Evolutionary conservation across 2,888 invertebrate species (phyloP).

Genomic region (Blastobasis lacticolella): DNA sequence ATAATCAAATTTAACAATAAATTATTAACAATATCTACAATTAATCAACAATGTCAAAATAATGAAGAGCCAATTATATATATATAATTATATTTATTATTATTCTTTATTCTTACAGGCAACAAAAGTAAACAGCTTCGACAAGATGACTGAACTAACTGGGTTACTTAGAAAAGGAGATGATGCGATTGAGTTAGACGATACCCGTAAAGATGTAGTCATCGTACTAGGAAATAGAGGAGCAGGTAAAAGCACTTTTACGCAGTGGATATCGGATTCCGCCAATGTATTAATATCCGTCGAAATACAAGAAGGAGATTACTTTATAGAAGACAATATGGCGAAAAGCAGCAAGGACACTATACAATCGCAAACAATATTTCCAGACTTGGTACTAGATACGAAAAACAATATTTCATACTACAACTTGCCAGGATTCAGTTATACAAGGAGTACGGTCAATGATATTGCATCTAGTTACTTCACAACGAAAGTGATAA

Average conservation of each 20-base stretch:
- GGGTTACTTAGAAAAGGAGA: not conserved
- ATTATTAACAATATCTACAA: too few species aligned
- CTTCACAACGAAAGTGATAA: not conserved
- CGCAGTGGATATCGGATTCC: not conserved
- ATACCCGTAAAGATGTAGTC: not conserved
- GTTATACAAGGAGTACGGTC: not conserved
- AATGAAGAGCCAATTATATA: too few species aligned
- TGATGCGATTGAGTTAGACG: not conserved
- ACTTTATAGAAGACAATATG: not conserved
- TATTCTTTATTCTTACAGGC: too few species aligned
- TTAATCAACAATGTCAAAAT: too few species aligned
- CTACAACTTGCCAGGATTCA: conserved; percentile 1
- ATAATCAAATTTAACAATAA: too few species aligned
- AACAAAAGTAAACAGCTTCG: too few species aligned
- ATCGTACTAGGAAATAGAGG: conserved; percentile 1
- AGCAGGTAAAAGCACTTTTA: conserved; percentile 1
- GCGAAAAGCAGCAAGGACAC: not conserved
- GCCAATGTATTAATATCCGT: not conserved
- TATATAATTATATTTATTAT: too few species aligned
- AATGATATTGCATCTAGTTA: conserved; percentile 1
- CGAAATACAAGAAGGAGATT: not conserved
- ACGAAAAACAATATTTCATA: not conserved
- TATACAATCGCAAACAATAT: not conserved
- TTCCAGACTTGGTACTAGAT: conserved; percentile 1
- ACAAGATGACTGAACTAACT: too few species aligned